Evolutionary conservation across 2,113 vertebrate genomes (phyloP).

Genomic region (Chaenogobius annularis): DNA sequence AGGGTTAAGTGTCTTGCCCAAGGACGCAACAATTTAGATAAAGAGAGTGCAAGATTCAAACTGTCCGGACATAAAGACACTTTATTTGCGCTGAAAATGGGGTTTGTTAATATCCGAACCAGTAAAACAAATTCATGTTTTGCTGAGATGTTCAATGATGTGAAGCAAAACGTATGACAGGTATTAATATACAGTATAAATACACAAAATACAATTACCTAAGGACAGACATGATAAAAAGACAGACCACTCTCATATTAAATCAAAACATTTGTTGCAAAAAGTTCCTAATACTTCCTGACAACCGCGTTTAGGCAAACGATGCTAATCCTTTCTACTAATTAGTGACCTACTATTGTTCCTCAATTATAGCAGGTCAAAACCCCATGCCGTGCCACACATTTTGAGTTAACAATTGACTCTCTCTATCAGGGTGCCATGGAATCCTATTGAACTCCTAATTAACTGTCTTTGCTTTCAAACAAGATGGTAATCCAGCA

Average conservation of each 20-base stretch:
- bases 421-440: slow-evolving; percentile 42
- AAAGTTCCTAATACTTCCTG: slow-evolving; percentile 3
- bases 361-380: slow-evolving; percentile 20
- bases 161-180: background rate
- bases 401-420: slow-evolving; percentile 34
- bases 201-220: background rate
- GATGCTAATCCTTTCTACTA: slow-evolving; percentile 30
- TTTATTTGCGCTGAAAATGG: too few species aligned
- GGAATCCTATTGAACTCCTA: slow-evolving; percentile 52
- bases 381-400: slow-evolving; percentile 13
- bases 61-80: background rate
- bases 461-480: slow-evolving; percentile 67
- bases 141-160: background rate
- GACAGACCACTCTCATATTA: background rate
- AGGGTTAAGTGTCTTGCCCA: background rate
- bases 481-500: slow-evolving; percentile 64
- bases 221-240: too few species aligned
- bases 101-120: too few species aligned
- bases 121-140: background rate
- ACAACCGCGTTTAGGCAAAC: slow-evolving; percentile 14
- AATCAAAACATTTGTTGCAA: background rate
- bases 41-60: background rate
- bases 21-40: background rate
- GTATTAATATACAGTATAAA: background rate
- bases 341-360: slow-evolving; percentile 18